A percentile compares a stretch with the other conserved stretches of the same genome.
Conservation (phyloP, 2,797 vertebrate genomes). For the Chiroxiphia lanceolata region DNA sequence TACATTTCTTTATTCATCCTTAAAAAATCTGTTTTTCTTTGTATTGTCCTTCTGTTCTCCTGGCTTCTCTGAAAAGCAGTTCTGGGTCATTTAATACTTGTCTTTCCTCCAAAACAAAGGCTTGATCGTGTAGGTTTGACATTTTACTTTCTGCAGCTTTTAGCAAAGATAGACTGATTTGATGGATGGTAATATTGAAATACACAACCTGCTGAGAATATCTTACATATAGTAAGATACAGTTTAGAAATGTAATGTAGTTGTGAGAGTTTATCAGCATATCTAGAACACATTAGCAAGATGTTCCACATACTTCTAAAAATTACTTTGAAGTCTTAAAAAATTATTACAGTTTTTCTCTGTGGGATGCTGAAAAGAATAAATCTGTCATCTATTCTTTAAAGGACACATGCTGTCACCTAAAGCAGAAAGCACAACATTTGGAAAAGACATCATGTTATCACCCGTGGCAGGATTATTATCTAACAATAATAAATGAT, state of each 20-base stretch:
- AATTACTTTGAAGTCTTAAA: not conserved
- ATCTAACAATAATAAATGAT: not conserved
- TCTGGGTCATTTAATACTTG: not conserved
- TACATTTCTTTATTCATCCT: not conserved
- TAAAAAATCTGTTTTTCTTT: not conserved
- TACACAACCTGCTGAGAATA: not conserved
- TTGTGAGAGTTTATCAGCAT: not conserved
- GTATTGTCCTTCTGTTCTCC: not conserved
- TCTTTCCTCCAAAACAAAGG: not conserved
- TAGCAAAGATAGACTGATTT: not conserved
- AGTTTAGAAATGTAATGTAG: not conserved
- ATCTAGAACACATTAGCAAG: not conserved
- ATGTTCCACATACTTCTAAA: not conserved
- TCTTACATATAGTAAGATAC: not conserved
- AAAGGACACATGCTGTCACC: not conserved
- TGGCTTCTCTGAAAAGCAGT: not conserved
- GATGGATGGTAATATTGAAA: not conserved
- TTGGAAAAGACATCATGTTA: not conserved
- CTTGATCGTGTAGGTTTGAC: not conserved
- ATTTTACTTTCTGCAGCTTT: not conserved
- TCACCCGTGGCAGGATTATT: not conserved
- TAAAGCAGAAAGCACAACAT: not conserved
- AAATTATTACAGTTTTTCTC: not conserved
- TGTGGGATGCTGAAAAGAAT: not conserved
- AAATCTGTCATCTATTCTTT: not conserved